Conservation (phyloP, 2,888 invertebrate genomes). For the Tyria jacobaeae region DNA sequence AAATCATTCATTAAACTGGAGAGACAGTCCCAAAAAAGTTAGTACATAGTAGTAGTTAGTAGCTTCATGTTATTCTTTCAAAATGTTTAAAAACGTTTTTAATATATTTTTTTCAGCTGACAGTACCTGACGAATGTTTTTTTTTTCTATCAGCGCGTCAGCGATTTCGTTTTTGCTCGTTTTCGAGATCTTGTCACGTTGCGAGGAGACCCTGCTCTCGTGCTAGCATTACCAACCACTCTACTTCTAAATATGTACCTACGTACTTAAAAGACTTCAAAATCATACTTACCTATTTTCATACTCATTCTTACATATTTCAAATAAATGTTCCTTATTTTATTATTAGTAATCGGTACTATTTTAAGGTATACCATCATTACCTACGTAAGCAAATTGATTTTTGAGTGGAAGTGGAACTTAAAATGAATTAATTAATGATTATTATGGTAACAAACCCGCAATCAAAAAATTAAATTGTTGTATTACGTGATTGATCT, state of each 20-base stretch:
- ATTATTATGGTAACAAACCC: conserved; percentile 18
- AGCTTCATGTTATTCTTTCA: background rate
- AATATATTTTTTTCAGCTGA: conserved; percentile 16
- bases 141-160: conserved; percentile 62
- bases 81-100: background rate
- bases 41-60: too few species aligned
- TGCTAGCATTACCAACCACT: conserved; percentile 54
- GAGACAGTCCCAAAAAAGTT: too few species aligned
- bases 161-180: conserved; percentile 82
- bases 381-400: background rate
- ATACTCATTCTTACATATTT: too few species aligned
- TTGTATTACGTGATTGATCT: conserved; percentile 61
- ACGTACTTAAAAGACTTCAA: background rate
- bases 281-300: too few species aligned
- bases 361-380: background rate
- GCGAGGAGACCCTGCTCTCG: conserved; percentile 68
- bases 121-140: conserved; percentile 57
- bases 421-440: conserved; percentile 18
- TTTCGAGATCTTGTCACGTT: conserved; percentile 77
- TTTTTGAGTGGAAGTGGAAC: conserved; percentile 14
- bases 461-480: conserved; percentile 30
- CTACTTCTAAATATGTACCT: background rate
- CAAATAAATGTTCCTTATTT: conserved; percentile 21
- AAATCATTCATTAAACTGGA: background rate
- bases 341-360: conserved; percentile 20